These are phyloP conservation scores for Eidolon dupreanum DNA, from an alignment of 2,797 vertebrate genomes.

Conservation along the genomic window DNA sequence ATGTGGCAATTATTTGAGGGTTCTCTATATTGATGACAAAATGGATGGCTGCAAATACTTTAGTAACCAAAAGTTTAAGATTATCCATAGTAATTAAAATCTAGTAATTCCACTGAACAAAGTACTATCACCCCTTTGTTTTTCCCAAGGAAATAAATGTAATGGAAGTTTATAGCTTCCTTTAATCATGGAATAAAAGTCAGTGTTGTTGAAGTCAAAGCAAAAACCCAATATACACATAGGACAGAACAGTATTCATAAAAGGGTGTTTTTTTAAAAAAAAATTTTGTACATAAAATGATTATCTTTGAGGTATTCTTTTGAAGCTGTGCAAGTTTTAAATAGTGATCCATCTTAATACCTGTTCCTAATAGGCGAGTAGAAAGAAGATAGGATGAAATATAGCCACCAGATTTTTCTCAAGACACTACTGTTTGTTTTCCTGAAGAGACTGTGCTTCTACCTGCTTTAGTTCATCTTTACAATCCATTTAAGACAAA, in stretches of 20 bases:
- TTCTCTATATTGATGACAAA: constrained; percentile 22
- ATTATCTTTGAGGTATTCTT: constrained; percentile 46
- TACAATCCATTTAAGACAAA: constrained; percentile 63
- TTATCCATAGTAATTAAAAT: constrained; percentile 15
- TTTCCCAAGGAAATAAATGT: constrained; percentile 44
- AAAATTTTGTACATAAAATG: not conserved
- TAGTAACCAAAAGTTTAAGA: not conserved
- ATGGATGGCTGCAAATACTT: constrained; percentile 43
- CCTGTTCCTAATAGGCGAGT: constrained; percentile 12
- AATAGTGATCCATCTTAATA: constrained; percentile 20
- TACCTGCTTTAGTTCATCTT: not conserved
- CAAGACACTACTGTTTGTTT: not conserved
- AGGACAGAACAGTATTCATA: constrained; percentile 15
- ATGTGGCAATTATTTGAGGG: constrained; percentile 44
- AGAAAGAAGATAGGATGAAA: constrained; percentile 44
- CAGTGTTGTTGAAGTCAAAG: not conserved
- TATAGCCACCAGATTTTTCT: constrained; percentile 27
- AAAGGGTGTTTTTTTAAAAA: not conserved
- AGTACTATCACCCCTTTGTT: not conserved
- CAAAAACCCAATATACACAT: not conserved
- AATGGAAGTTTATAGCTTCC: not conserved
- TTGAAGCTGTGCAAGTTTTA: constrained; percentile 51
- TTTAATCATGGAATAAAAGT: constrained; percentile 52
- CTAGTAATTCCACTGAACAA: constrained; percentile 9
- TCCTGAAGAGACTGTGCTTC: constrained; percentile 34